A percentile compares a stretch with the other conserved stretches of the same genome.
Conservation (phyloP, 2,113 vertebrate genomes). For the Sphaerodactylus townsendi region DNA sequence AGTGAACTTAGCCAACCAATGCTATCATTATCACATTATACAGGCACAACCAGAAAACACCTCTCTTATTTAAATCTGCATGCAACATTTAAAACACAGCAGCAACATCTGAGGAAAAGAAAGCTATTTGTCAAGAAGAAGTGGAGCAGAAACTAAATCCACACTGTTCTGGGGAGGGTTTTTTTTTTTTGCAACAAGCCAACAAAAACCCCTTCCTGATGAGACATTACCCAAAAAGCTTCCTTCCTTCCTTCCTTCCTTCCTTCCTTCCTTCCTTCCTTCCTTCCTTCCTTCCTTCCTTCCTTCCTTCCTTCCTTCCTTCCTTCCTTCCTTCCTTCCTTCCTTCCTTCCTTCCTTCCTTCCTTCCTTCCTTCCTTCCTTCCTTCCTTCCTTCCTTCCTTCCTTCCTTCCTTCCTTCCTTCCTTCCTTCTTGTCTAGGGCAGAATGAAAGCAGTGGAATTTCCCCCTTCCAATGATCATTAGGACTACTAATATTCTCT, state of each 20-base stretch:
- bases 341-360: constrained; percentile 43
- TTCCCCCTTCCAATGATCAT: constrained; percentile 52
- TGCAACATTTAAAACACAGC: background rate
- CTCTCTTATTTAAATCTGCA: background rate
- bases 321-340: constrained; percentile 48
- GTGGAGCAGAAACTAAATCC: constrained; percentile 26
- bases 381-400: constrained; percentile 42
- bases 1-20: no score
- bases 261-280: constrained; percentile 41
- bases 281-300: constrained; percentile 49
- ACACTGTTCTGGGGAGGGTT: no score
- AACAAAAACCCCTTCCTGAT: constrained; percentile 26
- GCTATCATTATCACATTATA: no score
- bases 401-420: constrained; percentile 39
- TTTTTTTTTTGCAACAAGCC: no score
- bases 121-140: background rate
- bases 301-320: constrained; percentile 46
- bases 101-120: no score
- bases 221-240: constrained; percentile 27
- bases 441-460: constrained; percentile 37
- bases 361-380: constrained; percentile 43
- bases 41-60: background rate
- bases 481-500: constrained; percentile 45
- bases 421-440: constrained; percentile 43
- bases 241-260: constrained; percentile 45